Conservation (phyloP, 2,888 invertebrate species). For the Spialia ferax region DNA sequence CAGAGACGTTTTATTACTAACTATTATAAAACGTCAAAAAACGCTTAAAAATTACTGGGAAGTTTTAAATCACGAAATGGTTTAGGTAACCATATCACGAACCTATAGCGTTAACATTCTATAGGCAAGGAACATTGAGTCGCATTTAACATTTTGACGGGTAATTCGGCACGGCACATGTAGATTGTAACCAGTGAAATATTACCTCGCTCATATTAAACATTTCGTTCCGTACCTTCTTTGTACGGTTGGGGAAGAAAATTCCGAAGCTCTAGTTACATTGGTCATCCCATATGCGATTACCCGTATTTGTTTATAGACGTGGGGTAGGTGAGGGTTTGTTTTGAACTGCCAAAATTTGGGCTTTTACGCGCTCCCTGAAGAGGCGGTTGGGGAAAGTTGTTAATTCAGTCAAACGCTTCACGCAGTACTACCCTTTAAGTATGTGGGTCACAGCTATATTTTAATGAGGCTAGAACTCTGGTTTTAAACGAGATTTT, state of each 20-base stretch:
- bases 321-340: conserved; percentile 49
- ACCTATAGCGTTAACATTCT: conserved; percentile 37
- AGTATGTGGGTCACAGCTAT: conserved; percentile 32
- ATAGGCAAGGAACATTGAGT: conserved; percentile 52
- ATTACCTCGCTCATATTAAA: conserved; percentile 53
- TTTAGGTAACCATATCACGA: conserved; percentile 23
- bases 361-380: conserved; percentile 41
- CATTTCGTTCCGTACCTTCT: conserved; percentile 42
- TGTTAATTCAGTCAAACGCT: conserved; percentile 42
- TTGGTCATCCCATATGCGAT: conserved; percentile 43
- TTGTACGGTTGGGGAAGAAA: conserved; percentile 34
- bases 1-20: too few relatives aligned
- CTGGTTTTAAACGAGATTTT: background rate
- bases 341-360: conserved; percentile 51
- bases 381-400: conserved; percentile 34
- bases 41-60: conserved; percentile 7
- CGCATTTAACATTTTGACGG: conserved; percentile 75
- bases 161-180: conserved; percentile 70
- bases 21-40: background rate
- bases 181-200: conserved; percentile 57
- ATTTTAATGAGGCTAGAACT: conserved; percentile 25
- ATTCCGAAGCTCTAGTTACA: conserved; percentile 42
- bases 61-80: conserved; percentile 26
- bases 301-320: conserved; percentile 47
- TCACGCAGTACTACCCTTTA: conserved; percentile 25